A percentile compares a stretch with the other conserved stretches of the same genome.
Evolutionary conservation across 2,888 invertebrate genomes (phyloP).

Genomic region (Scaeva pyrastri): DNA sequence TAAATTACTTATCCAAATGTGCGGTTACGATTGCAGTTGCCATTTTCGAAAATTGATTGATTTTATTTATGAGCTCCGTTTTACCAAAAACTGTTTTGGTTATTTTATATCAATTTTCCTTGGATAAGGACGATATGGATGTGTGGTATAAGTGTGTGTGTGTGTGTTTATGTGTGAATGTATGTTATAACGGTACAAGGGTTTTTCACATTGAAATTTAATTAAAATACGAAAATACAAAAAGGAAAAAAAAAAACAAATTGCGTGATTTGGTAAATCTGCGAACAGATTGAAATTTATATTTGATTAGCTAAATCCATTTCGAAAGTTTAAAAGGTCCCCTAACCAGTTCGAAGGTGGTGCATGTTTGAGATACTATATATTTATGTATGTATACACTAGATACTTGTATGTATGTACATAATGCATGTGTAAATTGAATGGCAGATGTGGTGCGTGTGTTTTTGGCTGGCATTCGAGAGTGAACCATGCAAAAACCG

Average conservation of each 20-base stretch:
- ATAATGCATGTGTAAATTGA: background rate
- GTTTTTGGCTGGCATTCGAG: background rate
- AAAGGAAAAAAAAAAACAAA: slow-evolving; percentile 34
- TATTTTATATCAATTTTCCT: slow-evolving; percentile 69
- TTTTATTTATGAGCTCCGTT: slow-evolving; percentile 67
- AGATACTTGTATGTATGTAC: too few species aligned
- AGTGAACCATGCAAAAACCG: slow-evolving; percentile 6
- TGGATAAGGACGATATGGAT: background rate
- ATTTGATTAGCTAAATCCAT: slow-evolving; percentile 65
- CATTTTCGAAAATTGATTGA: slow-evolving; percentile 70
- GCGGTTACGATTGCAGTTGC: slow-evolving; percentile 68
- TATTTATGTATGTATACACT: too few species aligned
- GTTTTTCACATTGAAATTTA: slow-evolving; percentile 51
- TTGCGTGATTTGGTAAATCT: slow-evolving; percentile 41
- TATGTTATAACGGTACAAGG: slow-evolving; percentile 11
- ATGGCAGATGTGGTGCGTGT: slow-evolving; percentile 17
- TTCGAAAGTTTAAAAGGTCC: slow-evolving; percentile 32
- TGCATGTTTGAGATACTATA: too few species aligned
- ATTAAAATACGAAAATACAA: slow-evolving; percentile 52
- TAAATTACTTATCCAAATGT: slow-evolving; percentile 55
- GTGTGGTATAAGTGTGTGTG: background rate
- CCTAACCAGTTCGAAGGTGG: background rate
- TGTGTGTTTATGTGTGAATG: background rate
- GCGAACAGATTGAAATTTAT: slow-evolving; percentile 66
- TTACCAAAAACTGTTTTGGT: slow-evolving; percentile 41